phyloP scores from a whole-genome alignment of 2,888 invertebrate species.

The Ditula angustiorana region DNA sequence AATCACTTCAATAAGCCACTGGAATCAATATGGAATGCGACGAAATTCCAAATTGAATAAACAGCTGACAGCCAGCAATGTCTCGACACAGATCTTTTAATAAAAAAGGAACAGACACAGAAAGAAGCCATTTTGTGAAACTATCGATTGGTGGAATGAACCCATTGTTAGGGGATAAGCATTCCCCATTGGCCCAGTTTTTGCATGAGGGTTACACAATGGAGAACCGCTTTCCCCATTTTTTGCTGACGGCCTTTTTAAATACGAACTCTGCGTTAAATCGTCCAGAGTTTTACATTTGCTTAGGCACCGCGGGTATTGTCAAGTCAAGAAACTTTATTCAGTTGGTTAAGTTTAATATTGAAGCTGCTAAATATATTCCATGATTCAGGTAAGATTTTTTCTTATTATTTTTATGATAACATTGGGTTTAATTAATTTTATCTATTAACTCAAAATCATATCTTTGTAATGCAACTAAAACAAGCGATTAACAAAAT shows the following conservation, averaged over 20 bases:
- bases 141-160: conserved; percentile 82
- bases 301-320: conserved; percentile 1
- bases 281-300: conserved; percentile 50
- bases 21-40: background rate
- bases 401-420: background rate
- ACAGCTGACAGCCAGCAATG: background rate
- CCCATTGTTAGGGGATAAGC: conserved; percentile 72
- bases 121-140: conserved; percentile 78
- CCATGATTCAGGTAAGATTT: conserved; percentile 19
- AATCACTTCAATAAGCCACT: background rate
- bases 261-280: conserved; percentile 66
- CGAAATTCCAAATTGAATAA: background rate
- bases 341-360: conserved; percentile 30
- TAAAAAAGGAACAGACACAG: conserved; percentile 29
- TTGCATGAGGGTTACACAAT: conserved; percentile 76
- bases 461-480: too few relatives aligned
- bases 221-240: conserved; percentile 73
- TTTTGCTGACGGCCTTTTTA: conserved; percentile 69
- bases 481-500: too few relatives aligned
- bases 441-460: too few relatives aligned
- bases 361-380: too few relatives aligned
- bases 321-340: background rate
- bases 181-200: conserved; percentile 82
- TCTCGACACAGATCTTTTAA: background rate
- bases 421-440: too few relatives aligned